These are phyloP conservation scores for Tenodera sinensis DNA, from an alignment of 2,888 invertebrate species.

Conservation along the genomic window DNA sequence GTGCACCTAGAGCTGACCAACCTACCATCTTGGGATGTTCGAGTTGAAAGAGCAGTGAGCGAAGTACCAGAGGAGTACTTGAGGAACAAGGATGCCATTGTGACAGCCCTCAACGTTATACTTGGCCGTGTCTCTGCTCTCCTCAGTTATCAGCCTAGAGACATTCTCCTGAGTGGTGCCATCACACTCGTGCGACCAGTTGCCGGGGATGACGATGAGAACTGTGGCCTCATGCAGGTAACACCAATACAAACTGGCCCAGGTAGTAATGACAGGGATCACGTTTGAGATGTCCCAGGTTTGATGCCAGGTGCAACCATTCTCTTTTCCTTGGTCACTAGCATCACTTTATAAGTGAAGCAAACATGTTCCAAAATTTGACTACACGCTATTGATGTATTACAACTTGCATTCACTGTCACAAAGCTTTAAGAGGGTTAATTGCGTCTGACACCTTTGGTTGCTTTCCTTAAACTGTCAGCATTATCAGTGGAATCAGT, in stretches of 20 bases:
- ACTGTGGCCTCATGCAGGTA: conserved; percentile 22
- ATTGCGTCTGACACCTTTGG: no score
- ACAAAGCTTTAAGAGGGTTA: no score
- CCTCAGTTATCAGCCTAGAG: not conserved
- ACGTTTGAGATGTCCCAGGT: no score
- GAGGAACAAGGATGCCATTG: not conserved
- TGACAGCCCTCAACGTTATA: not conserved
- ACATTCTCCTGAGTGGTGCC: not conserved
- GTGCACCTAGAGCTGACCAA: not conserved
- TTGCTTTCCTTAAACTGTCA: no score
- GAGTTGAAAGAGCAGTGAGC: not conserved
- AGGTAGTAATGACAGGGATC: no score
- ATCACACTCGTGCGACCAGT: conserved; percentile 6
- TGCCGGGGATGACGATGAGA: not conserved
- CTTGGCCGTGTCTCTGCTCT: not conserved
- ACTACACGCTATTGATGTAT: no score
- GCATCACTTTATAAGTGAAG: no score
- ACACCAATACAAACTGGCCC: no score
- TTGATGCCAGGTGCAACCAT: no score
- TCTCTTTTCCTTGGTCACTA: no score
- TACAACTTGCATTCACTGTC: no score
- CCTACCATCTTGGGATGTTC: not conserved
- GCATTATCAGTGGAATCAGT: not conserved
- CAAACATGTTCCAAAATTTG: no score
- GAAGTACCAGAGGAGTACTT: not conserved